These are phyloP conservation scores for Teleiodes luculella DNA, from an alignment of 2,888 invertebrate species.

Conservation along the genomic window DNA sequence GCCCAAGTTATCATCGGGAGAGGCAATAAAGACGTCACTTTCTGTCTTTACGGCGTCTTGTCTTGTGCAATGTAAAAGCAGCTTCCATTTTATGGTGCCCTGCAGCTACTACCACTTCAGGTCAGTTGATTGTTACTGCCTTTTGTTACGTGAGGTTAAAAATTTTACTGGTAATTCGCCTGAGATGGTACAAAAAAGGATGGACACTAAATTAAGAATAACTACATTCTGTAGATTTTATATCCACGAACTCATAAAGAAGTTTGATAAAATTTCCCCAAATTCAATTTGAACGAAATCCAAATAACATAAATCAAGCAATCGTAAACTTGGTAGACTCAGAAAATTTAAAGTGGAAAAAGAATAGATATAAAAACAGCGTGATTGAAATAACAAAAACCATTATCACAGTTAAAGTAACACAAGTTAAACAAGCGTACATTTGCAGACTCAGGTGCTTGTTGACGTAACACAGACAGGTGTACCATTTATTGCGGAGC, in stretches of 20 bases:
- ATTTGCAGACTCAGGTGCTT: not conserved
- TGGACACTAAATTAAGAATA: too few relatives aligned
- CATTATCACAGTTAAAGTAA: too few relatives aligned
- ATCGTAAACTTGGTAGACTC: too few relatives aligned
- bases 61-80: constrained; percentile 47
- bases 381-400: too few relatives aligned
- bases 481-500: not conserved
- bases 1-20: constrained; percentile 56
- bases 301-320: too few relatives aligned
- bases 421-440: not conserved
- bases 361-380: too few relatives aligned
- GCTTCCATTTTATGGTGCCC: constrained; percentile 23
- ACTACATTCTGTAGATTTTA: too few relatives aligned
- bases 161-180: not conserved
- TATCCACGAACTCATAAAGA: too few relatives aligned
- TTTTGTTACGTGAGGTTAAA: constrained; percentile 5
- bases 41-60: constrained; percentile 54
- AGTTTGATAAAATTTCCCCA: too few relatives aligned
- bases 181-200: too few relatives aligned
- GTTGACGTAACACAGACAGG: constrained; percentile 1
- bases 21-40: constrained; percentile 65
- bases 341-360: too few relatives aligned
- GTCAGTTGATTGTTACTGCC: constrained; percentile 1
- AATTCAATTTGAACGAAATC: too few relatives aligned
- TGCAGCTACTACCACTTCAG: constrained; percentile 20